A percentile compares a stretch with the other conserved stretches of the same genome.
Evolutionary conservation across 2,888 invertebrate species (phyloP).

Genomic region (Hermaeophaga mercurialis): DNA sequence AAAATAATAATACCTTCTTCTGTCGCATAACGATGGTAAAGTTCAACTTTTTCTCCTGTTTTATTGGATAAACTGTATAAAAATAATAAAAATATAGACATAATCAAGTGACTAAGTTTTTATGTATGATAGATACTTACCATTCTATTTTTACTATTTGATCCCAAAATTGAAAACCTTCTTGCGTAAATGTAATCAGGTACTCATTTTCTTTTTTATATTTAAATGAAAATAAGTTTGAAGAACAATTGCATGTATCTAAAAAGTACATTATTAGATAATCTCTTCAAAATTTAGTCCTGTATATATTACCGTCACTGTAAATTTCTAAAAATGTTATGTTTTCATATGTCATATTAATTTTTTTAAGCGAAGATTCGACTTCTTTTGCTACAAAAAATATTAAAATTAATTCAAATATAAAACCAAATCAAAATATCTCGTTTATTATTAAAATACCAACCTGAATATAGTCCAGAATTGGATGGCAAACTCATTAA

Average conservation of each 20-base stretch:
- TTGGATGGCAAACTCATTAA: background rate
- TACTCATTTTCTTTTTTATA: conserved; percentile 6
- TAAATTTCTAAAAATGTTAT: no score
- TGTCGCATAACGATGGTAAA: background rate
- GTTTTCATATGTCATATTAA: no score
- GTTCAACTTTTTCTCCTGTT: background rate
- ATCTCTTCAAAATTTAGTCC: no score
- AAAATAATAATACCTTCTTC: background rate
- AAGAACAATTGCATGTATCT: conserved; percentile 3
- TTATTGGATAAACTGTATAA: background rate
- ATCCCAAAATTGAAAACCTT: background rate
- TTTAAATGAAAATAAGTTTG: background rate
- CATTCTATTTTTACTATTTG: background rate
- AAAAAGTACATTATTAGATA: background rate
- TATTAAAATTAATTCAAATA: background rate
- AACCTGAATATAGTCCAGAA: background rate
- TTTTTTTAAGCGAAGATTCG: no score
- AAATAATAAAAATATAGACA: background rate
- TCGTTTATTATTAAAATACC: no score
- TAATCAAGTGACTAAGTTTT: no score
- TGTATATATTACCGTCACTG: no score
- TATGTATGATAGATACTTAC: conserved; percentile 1
- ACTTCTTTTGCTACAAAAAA: background rate
- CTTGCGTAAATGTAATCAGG: background rate
- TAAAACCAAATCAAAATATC: no score